Evolutionary conservation across 2,113 vertebrate genomes (phyloP), one percentile per base, ranked within the genome.

Genomic region (Ia io): DNA sequence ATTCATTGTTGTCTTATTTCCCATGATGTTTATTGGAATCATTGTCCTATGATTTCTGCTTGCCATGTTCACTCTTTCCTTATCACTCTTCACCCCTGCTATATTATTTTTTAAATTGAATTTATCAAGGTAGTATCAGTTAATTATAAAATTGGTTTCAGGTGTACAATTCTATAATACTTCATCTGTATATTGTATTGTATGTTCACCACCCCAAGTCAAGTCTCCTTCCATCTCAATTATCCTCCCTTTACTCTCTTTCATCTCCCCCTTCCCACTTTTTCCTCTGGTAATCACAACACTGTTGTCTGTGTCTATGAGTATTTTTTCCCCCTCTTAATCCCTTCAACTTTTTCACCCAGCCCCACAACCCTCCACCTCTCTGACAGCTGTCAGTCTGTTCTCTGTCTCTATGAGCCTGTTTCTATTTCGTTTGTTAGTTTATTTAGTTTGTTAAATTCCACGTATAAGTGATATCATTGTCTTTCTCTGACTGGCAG

Each of bases 51-150:
- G 23, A 22, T 25, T 30, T 28, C 25, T 65, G 30, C 9, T 42
- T 25, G 4, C 5, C 11, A 30, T 80, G 6, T 13, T n/a, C 16
- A 12, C 25, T 30, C 37, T 63, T 85, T n/a, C 51, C 51, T 56
- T 1, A 18, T 30, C 10, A 10, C 22, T 32, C 3, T 44, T 74
- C 3, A 53, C 4, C 6, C 70, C 0, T 4, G 23, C 3, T 16
- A 6, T 42, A 1, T 40, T 10, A 18, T 56, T 73, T 71, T 73
- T 73, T 73, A 14, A 42, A 73, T 42, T 73, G 37, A 42, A 42
- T 42, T 73, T 71, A 63, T 73, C 42, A 28, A 40, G 23, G 23
- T 73, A 6, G 25, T 13, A 73, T 13, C 14, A 6, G 40, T 42
- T 42, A 42, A 42, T 56, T 56, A 56, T 37, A 42, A 42, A 73